Evolutionary conservation across 2,113 vertebrate species (phyloP), one percentile per base, ranked within the genome.

Genomic region (Galbula dea): DNA sequence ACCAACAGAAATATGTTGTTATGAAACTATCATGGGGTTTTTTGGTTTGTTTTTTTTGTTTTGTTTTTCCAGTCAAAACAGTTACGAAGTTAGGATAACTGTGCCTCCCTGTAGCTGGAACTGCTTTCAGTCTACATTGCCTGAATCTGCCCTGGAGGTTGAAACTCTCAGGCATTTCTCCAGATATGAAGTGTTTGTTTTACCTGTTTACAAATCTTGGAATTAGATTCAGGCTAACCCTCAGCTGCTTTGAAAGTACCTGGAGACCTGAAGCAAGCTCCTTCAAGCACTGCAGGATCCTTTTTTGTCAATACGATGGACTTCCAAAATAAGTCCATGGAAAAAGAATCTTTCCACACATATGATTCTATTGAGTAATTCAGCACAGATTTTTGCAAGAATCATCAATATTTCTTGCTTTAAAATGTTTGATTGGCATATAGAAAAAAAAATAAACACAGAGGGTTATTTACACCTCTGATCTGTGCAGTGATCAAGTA

Each of bases 1-100:
- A 18, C 0, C 5, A 83, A 11, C 10, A 77, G 7, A 66, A 49
- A 2, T 32, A 0, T 3, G 10, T 19, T 83, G 9, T 17, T 46
- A 11, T 1, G 26, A 68, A 68, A 39, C 1, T 7, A 27, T 49
- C 46, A n/a, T n/a, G n/a, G n/a, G n/a, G n/a, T 17, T 11, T 34
- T 15, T 14, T 12, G n/a, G n/a, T 9, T 24, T 7, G 9, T 6
- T 37, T 24, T 22, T 15, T 23, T 11, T 24, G 16, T 24, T n/a
- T n/a, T 16, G 12, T 32, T 32, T 48, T 43, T 7, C n/a, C n/a
- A n/a, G 26, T 27, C 8, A 5, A 2, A 16, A 7, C 32, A 2
- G 5, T 23, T 11, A 1, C 36, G 7, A 52, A 49, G 62, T 57
- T 54, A n/a, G 26, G 6, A 22, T 27, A 69, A 29, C 4, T 54